Percentiles rank a stretch among this genome's conserved stretches.
Evolutionary conservation across 2,888 invertebrate genomes (phyloP).

Genomic region (Pemphredon lugubris): DNA sequence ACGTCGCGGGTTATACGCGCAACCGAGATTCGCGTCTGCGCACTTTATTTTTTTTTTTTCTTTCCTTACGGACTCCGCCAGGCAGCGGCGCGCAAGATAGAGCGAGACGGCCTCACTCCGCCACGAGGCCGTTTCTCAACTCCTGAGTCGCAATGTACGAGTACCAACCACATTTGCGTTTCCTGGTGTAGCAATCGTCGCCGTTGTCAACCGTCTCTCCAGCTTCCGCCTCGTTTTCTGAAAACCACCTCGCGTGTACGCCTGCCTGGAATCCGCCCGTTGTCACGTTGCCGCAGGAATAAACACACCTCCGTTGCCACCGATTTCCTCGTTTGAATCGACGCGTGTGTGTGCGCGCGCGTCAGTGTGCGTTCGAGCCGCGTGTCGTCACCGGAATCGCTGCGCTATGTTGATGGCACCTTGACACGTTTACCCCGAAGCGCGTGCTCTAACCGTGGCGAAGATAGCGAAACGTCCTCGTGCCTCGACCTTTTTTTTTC

Average conservation of each 20-base stretch:
- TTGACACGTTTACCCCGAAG: slow-evolving; percentile 73
- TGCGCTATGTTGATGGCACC: slow-evolving; percentile 64
- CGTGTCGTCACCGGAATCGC: slow-evolving; percentile 56
- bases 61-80: slow-evolving; percentile 50
- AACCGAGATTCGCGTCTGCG: slow-evolving; percentile 63
- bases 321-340: slow-evolving; percentile 48
- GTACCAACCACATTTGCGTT: slow-evolving; percentile 63
- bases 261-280: slow-evolving; percentile 38
- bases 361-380: too few relatives aligned
- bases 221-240: slow-evolving; percentile 50
- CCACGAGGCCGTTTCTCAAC: slow-evolving; percentile 60
- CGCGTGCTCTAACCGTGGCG: slow-evolving; percentile 46
- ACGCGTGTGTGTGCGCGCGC: too few relatives aligned
- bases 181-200: slow-evolving; percentile 42
- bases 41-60: too few relatives aligned
- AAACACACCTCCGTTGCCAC: slow-evolving; percentile 49
- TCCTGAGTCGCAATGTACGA: slow-evolving; percentile 53
- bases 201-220: slow-evolving; percentile 37
- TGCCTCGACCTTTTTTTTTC: slow-evolving; percentile 21
- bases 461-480: slow-evolving; percentile 39
- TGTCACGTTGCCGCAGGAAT: slow-evolving; percentile 54
- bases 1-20: slow-evolving; percentile 54
- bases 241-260: slow-evolving; percentile 28
- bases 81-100: slow-evolving; percentile 41
- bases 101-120: slow-evolving; percentile 46